Base-by-base conservation (phyloP, 2,113 vertebrate genomes). In the Rostratula benghalensis region DNA sequence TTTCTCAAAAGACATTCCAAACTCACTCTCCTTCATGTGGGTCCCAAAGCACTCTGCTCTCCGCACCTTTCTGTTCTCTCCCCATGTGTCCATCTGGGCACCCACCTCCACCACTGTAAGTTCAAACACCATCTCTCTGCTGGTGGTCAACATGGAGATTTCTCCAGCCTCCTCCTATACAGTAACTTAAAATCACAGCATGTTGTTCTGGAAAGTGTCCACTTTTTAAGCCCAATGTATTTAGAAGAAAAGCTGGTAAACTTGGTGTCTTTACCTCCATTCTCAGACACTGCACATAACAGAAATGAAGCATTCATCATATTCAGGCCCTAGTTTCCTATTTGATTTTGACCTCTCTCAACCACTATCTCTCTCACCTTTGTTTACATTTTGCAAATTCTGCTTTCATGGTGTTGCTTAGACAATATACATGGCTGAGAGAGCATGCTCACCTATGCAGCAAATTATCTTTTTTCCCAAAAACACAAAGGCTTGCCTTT, bases 181-280 rank as follows among this genome's bases (percentile, higher is more conserved):
- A 81, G 4, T 17, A 65, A 84, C 18, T 57, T 56, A 21, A 83
- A 88, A 61, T 31, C 2, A 0, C 23, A 74, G 54, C 0, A 0
- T 70, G 23, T 10, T 67, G 21, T 19, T 81, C n/a, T 54, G 35
- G 65, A 53, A 70, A 90, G 69, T 5, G 15, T 16, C 50, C 39
- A 71, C 30, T 35, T 74, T 70, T 39, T 46, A 91, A 93, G 61
- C 21, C 12, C 35, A n/a, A 0, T 4, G 8, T 9, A 67, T 19
- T 25, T 37, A 65, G 24, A 80, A 46, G 35, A 83, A 51, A 13
- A n/a, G 17, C n/a, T n/a, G 8, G 30, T 50, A 61, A 83, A 45
- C 33, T 67, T 91, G 65, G 7, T n/a, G n/a, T 12, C 56, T 10
- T 89, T 75, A 64, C 27, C 45, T 93, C 65, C 27, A 22, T 41